Base-by-base conservation (phyloP, 1,140 invertebrate species). In the Eriocheir sinensis region DNA sequence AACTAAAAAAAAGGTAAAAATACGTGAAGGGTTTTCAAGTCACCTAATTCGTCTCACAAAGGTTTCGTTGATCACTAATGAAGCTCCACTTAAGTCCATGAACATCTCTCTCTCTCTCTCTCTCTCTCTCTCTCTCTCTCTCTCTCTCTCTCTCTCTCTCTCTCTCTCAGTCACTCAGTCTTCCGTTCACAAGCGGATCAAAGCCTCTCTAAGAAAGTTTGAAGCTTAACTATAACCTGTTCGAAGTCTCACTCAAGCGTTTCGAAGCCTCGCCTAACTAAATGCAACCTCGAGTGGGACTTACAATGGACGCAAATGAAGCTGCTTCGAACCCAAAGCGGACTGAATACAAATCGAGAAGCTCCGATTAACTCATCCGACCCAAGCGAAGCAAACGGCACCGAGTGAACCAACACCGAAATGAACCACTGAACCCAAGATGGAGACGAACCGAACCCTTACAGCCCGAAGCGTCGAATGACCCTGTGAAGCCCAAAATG, bases 181-280 rank as follows among this genome's bases (percentile, higher is more conserved):
- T 8, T n/a, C n/a, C 0, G 27, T n/a, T 72, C 21, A n/a, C 60
- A n/a, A 72, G 60, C 44, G 86, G 38, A n/a, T 48, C 44, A 89
- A 44, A 48, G 86, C 86, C 32, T 89, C 86, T 44, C 36, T 88
- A 88, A n/a, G n/a, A n/a, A 17, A 38, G 38, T 88, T 15, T 17
- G 40, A 89, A 89, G 44, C 86, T 8, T 89, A 72, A 72, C 60
- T 72, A 72, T 72, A 72, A n/a, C 12, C 60, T 72, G 60, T 72
- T 72, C 60, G 60, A 72, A 72, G 60, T 72, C 60, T 72, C 60
- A 72, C 60, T 72, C 60, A 72, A 72, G 60, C 60, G 60, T 72
- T 72, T 72, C n/a, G 21, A 72, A 72, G 60, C 60, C 27, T 72
- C 60, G 8, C 60, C 60, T 72, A 72, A 72, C 60, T 72, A 72